Evolutionary conservation across 2,113 vertebrate species (phyloP), one percentile per base, ranked within the genome.

Genomic region (Odontophorus gujanensis): DNA sequence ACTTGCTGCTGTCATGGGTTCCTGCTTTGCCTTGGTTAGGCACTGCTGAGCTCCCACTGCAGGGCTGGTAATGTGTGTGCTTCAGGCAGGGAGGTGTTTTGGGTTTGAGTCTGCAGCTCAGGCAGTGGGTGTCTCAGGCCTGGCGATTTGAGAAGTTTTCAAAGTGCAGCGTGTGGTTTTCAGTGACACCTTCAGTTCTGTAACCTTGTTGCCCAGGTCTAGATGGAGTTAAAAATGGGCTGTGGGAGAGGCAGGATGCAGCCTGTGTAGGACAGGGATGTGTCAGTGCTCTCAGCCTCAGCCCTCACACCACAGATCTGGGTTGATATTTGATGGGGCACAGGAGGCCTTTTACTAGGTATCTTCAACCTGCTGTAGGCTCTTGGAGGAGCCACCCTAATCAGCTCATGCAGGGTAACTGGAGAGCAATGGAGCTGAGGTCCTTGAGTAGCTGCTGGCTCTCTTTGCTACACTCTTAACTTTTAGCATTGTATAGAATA

Each of bases 11-110:
- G 22, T 22, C 0, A 0, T n/a, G 25, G 40, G 47, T 69, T 12
- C 86, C 81, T 88, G 68, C 75, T 90, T 22, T 72, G 51, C 87
- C n/a, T 91, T 71, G 6, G 38, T 67, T 51, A 79, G 59, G 63
- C 36, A 36, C 19, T 0, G 2, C 87, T 72, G 72, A 82, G 47
- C 25, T 38, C 68, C 48, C 18, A 40, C 36, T 36, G 25, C 26
- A 36, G 61, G 16, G 15, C 30, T 50, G 28, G 28, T 36, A 28
- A 3, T 73, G 10, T 36, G 15, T 22, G 10, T 53, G 17, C 17
- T 67, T 78, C 42, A 25, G 58, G 8, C 26, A 77, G 21, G 45
- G 13, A 24, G 66, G 25, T 3, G 5, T 72, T 74, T 30, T 40
- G 22, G 12, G 8, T 61, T 75, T 75, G 21, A 30, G 13, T 48